phyloP scores from a whole-genome alignment of 1,140 invertebrate genomes.

The Zaprionus camerounensis region DNA sequence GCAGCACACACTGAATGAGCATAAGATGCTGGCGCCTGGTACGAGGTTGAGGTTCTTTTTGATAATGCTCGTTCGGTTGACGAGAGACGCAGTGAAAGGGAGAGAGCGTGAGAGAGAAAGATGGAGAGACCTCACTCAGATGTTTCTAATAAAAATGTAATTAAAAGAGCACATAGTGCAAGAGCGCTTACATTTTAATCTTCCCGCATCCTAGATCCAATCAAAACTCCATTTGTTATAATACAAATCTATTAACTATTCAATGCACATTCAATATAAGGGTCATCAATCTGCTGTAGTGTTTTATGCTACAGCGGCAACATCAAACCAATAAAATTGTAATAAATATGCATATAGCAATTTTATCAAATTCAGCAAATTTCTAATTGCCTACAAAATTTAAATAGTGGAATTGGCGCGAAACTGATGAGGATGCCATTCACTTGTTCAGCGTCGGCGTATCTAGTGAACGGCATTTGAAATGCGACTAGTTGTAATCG shows the following conservation, averaged over 20 bases:
- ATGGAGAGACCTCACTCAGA: constrained; percentile 29
- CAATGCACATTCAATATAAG: constrained; percentile 52
- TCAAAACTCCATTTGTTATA: constrained; percentile 77
- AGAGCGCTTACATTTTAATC: constrained; percentile 7
- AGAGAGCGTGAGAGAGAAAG: constrained; percentile 2
- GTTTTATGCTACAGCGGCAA: constrained; percentile 37
- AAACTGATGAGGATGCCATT: neutral
- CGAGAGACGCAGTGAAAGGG: constrained; percentile 2
- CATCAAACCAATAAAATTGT: constrained; percentile 56
- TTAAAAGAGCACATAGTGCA: constrained; percentile 47
- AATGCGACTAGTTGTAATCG: neutral
- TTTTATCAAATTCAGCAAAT: neutral
- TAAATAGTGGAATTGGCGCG: constrained; percentile 23
- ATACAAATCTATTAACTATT: constrained; percentile 69
- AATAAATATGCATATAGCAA: constrained; percentile 38
- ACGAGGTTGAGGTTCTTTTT: constrained; percentile 26
- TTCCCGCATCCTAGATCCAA: constrained; percentile 62
- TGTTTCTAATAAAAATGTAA: constrained; percentile 70
- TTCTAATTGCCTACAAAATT: constrained; percentile 1
- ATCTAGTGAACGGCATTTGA: neutral
- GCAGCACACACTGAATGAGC: constrained; percentile 55
- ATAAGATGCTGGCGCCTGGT: constrained; percentile 47
- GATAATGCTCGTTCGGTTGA: constrained; percentile 18
- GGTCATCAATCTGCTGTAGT: constrained; percentile 20
- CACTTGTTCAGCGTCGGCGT: neutral